A percentile compares a stretch with the other conserved stretches of the same genome.
Conservation (phyloP, 2,797 vertebrate genomes). For the Dipus sagitta region DNA sequence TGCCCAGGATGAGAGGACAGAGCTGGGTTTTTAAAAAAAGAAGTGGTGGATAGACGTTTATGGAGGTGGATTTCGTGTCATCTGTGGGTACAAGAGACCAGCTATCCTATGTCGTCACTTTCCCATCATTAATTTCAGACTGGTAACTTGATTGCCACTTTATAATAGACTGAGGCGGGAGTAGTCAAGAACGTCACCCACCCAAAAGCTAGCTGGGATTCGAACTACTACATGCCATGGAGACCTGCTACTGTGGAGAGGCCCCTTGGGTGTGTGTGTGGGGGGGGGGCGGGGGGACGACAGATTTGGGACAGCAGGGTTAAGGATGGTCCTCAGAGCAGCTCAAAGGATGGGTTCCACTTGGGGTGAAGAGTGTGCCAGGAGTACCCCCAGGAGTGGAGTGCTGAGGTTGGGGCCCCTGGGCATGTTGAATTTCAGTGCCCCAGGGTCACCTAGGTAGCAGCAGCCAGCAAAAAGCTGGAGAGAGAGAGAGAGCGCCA, state of each 20-base stretch:
- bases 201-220: background rate
- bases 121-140: background rate
- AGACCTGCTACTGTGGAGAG: background rate
- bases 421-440: background rate
- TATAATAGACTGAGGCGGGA: background rate
- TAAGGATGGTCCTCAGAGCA: background rate
- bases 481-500: background rate
- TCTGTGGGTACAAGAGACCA: background rate
- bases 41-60: background rate
- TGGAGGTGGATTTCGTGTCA: background rate
- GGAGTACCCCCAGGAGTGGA: background rate
- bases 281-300: too few relatives aligned
- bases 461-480: background rate
- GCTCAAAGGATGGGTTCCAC: background rate
- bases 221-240: background rate
- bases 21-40: background rate
- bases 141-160: background rate
- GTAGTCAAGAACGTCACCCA: background rate
- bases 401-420: background rate
- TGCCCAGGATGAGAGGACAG: background rate
- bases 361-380: background rate
- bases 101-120: rapidly evolving
- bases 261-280: background rate
- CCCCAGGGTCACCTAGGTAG: background rate
- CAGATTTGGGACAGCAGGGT: background rate